phyloP scores from a whole-genome alignment of 2,888 invertebrate genomes.

The Cyclophora albipunctata region DNA sequence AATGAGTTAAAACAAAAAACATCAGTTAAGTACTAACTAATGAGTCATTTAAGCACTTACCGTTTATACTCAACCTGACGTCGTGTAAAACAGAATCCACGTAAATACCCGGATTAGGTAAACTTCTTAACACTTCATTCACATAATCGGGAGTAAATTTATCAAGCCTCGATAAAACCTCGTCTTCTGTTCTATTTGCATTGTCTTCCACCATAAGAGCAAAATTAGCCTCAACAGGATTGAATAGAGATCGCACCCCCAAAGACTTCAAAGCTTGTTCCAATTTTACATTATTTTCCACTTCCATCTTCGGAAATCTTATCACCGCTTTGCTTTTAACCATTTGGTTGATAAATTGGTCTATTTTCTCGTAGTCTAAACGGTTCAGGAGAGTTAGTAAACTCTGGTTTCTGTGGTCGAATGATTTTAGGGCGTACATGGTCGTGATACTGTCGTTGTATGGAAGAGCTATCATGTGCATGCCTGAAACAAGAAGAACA shows the following conservation, averaged over 20 bases:
- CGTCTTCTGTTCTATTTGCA: conserved; percentile 35
- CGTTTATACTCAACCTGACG: conserved; percentile 77
- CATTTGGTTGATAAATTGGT: conserved; percentile 63
- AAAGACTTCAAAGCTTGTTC: conserved; percentile 70
- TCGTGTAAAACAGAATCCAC: conserved; percentile 80
- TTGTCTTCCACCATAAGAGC: conserved; percentile 73
- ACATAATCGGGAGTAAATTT: too few relatives aligned
- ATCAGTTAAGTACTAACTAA: too few relatives aligned
- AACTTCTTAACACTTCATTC: conserved; percentile 30
- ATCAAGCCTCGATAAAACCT: conserved; percentile 27
- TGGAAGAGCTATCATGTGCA: conserved; percentile 80
- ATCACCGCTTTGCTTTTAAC: conserved; percentile 67
- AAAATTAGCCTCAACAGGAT: conserved; percentile 77
- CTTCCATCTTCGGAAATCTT: conserved; percentile 82
- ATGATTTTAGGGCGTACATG: conserved; percentile 81
- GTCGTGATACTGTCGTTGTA: conserved; percentile 79
- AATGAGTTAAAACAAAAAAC: too few relatives aligned
- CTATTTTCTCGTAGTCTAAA: conserved; percentile 64
- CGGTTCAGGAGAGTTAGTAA: conserved; percentile 63
- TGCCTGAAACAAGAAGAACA: conserved; percentile 42
- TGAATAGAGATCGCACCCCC: conserved; percentile 79
- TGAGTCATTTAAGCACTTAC: conserved; percentile 26
- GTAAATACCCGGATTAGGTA: conserved; percentile 76
- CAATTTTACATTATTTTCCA: conserved; percentile 76
- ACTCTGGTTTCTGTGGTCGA: conserved; percentile 41